phyloP scores from a whole-genome alignment of 2,797 vertebrate species.

The Epinephelus malabaricus region DNA sequence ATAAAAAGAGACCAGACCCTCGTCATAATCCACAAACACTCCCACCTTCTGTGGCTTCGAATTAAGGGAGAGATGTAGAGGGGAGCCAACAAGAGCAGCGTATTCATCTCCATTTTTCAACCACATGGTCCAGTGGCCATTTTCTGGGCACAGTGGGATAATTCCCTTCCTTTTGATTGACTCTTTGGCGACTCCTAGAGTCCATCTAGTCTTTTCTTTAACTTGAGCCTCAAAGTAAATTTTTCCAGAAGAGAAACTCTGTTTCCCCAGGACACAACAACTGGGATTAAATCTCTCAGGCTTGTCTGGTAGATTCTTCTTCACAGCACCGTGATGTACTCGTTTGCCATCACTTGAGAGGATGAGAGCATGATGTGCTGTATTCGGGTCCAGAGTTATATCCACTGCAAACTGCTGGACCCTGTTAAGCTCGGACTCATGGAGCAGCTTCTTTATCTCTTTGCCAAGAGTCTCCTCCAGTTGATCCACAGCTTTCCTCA shows the following conservation, averaged over 20 bases:
- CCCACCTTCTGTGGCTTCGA: slow-evolving; percentile 51
- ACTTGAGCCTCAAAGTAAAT: slow-evolving; percentile 34
- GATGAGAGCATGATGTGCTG: slow-evolving; percentile 5
- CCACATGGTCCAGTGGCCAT: slow-evolving; percentile 53
- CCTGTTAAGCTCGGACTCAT: not conserved
- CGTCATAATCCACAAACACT: slow-evolving; percentile 39
- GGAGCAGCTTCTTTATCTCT: slow-evolving; percentile 37
- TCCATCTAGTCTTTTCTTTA: slow-evolving; percentile 35
- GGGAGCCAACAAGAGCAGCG: slow-evolving; percentile 9
- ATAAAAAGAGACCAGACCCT: slow-evolving; percentile 29
- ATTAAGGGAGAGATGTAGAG: slow-evolving; percentile 22
- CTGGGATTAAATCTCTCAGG: slow-evolving; percentile 5
- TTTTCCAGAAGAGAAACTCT: slow-evolving; percentile 17
- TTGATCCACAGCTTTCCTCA: slow-evolving; percentile 19
- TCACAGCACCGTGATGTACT: not conserved
- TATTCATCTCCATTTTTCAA: slow-evolving; percentile 46
- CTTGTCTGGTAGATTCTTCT: slow-evolving; percentile 2
- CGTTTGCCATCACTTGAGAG: not conserved
- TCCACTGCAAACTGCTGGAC: not conserved
- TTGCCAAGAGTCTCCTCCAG: slow-evolving; percentile 47
- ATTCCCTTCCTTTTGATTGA: slow-evolving; percentile 51
- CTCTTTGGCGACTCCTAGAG: slow-evolving; percentile 32
- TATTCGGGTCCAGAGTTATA: slow-evolving; percentile 9
- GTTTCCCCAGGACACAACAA: slow-evolving; percentile 13
- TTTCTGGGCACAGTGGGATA: slow-evolving; percentile 14